Evolutionary conservation across 2,888 invertebrate species (phyloP).

Genomic region (Horisme vitalbata): DNA sequence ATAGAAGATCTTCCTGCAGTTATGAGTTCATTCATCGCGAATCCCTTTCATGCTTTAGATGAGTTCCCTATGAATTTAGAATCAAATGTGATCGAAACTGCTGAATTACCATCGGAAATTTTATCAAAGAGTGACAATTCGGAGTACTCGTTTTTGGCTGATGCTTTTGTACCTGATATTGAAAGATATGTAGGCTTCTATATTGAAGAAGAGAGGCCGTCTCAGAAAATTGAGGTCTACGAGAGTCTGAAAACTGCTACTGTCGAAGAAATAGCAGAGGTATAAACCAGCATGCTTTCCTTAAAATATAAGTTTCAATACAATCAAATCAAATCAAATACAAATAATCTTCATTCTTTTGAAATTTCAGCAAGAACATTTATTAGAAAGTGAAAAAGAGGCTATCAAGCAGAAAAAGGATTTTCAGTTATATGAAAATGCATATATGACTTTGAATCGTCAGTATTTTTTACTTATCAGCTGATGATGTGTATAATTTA

Average conservation of each 20-base stretch:
- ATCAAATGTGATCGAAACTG: slow-evolving; percentile 31
- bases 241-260: slow-evolving; percentile 31
- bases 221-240: slow-evolving; percentile 26
- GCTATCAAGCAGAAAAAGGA: slow-evolving; percentile 36
- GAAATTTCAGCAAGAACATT: too few relatives aligned
- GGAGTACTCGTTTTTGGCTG: slow-evolving; percentile 55
- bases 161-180: slow-evolving; percentile 45
- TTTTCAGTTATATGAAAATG: slow-evolving; percentile 51
- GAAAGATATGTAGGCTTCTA: slow-evolving; percentile 48
- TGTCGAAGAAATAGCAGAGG: slow-evolving; percentile 37
- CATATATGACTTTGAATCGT: slow-evolving; percentile 66
- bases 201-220: slow-evolving; percentile 39
- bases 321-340: too few relatives aligned
- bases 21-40: slow-evolving; percentile 7
- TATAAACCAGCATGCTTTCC: not conserved
- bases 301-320: too few relatives aligned
- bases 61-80: slow-evolving; percentile 25
- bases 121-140: slow-evolving; percentile 44
- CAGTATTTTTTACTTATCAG: slow-evolving; percentile 39
- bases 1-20: slow-evolving; percentile 23
- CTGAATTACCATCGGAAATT: slow-evolving; percentile 28
- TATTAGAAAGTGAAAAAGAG: slow-evolving; percentile 9
- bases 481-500: too few relatives aligned
- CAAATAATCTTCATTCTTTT: too few relatives aligned
- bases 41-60: slow-evolving; percentile 12